Evolutionary conservation across 2,888 invertebrate species (phyloP).

Genomic region (Hydraecia micacea): DNA sequence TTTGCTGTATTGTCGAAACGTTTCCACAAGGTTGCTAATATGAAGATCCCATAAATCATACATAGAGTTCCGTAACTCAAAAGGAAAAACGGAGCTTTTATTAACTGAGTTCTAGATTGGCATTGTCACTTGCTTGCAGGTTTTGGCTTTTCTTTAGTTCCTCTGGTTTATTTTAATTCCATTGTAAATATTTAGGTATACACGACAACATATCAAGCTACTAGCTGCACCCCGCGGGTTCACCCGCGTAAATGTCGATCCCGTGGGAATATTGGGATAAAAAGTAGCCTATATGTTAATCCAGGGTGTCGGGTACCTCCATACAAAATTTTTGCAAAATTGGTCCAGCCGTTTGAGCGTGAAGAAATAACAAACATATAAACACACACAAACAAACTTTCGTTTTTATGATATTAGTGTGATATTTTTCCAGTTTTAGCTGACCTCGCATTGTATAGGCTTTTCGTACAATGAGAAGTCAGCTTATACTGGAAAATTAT

Average conservation of each 20-base stretch:
- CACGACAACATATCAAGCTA: too few species aligned
- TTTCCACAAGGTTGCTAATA: background rate
- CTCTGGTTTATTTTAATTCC: background rate
- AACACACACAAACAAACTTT: too few species aligned
- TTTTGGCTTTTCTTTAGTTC: background rate
- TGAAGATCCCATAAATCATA: background rate
- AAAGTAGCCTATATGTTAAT: too few species aligned
- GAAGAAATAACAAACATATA: too few species aligned
- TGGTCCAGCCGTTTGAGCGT: too few species aligned
- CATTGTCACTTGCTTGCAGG: background rate
- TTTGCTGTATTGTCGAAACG: background rate
- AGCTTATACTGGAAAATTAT: background rate
- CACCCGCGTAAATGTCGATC: too few species aligned
- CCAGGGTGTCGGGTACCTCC: too few species aligned
- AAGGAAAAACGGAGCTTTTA: background rate
- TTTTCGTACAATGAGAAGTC: background rate
- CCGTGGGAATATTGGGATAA: too few species aligned
- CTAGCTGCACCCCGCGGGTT: too few species aligned
- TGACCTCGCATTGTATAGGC: background rate
- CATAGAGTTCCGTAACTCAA: background rate
- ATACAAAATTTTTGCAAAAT: too few species aligned
- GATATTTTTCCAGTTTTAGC: background rate
- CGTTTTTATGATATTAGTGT: too few species aligned
- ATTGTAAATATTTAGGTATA: background rate
- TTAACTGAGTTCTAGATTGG: background rate